Evolutionary conservation across 1,140 invertebrate genomes (phyloP).

Genomic region (Sinella curviseta): DNA sequence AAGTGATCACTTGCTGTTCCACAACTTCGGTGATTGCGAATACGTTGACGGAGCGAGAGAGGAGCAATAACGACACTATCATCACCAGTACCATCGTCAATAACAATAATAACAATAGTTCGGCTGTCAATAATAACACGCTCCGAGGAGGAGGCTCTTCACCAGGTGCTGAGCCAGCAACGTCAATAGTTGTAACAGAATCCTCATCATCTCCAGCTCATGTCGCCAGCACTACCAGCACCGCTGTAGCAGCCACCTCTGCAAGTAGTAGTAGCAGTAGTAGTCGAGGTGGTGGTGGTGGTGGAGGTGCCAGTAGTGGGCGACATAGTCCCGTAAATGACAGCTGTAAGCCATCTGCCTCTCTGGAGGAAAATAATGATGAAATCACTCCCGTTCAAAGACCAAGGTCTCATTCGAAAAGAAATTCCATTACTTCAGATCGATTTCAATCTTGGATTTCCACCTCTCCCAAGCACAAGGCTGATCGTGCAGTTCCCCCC

Average conservation of each 20-base stretch:
- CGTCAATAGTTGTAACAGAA: background rate
- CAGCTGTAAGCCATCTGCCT: background rate
- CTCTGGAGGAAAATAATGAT: background rate
- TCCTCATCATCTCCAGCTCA: background rate
- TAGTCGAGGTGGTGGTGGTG: too few species aligned
- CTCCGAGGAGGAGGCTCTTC: background rate
- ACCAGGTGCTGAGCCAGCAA: conserved; percentile 1
- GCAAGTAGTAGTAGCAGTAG: too few species aligned
- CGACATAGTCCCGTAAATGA: conserved; percentile 22
- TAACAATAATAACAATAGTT: conserved; percentile 23
- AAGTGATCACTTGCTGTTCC: conserved; percentile 28
- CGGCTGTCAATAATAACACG: conserved; percentile 21
- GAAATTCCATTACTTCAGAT: conserved; percentile 79
- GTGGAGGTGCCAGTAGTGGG: too few species aligned
- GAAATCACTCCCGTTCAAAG: conserved; percentile 25
- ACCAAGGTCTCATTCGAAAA: conserved; percentile 47
- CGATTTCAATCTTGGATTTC: conserved; percentile 79
- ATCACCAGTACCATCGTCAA: conserved; percentile 49
- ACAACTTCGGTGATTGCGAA: background rate
- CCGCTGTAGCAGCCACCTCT: too few species aligned
- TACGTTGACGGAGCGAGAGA: background rate
- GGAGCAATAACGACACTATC: conserved; percentile 28
- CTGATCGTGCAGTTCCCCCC: background rate
- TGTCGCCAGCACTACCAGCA: background rate
- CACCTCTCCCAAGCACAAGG: conserved; percentile 21